A percentile compares a stretch with the other conserved stretches of the same genome.
These are phyloP conservation scores for Neodiprion fabricii DNA, from an alignment of 1,140 invertebrate genomes.

Conservation along the genomic window DNA sequence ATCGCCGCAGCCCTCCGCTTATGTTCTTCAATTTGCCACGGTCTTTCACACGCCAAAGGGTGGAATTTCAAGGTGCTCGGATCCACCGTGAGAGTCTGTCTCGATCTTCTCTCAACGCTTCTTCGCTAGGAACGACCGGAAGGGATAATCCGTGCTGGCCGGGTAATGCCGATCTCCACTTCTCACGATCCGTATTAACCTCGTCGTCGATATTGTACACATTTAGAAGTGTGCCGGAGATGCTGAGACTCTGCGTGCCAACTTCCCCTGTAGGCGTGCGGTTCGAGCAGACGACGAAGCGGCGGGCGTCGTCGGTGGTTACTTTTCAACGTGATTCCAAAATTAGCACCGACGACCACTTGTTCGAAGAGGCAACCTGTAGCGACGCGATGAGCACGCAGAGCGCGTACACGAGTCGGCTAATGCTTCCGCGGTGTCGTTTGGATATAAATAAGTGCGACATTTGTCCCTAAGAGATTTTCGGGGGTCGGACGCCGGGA, in stretches of 20 bases:
- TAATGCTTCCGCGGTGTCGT: conserved; percentile 4
- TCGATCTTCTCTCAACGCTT: not conserved
- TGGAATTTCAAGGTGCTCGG: conserved; percentile 7
- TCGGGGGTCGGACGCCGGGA: not conserved
- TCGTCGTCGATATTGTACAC: not conserved
- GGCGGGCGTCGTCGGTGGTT: too few relatives aligned
- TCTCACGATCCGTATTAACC: not conserved
- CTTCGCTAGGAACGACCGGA: too few relatives aligned
- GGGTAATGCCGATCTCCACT: too few relatives aligned
- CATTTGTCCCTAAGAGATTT: not conserved
- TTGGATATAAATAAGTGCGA: conserved; percentile 4
- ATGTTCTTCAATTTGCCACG: conserved; percentile 52
- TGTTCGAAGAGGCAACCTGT: conserved; percentile 15
- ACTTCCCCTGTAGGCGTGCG: not conserved
- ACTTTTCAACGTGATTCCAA: not conserved
- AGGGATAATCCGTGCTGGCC: too few relatives aligned
- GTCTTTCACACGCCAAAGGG: conserved; percentile 24
- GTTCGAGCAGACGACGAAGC: not conserved
- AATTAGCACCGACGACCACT: conserved; percentile 3
- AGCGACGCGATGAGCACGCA: not conserved
- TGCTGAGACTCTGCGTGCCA: too few relatives aligned
- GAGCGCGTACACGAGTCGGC: not conserved
- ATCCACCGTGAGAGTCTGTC: not conserved
- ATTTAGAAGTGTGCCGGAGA: not conserved
- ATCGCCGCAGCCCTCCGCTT: conserved; percentile 31